Base-by-base conservation (phyloP, 1,140 invertebrate species). In the Lasaia peninsularis region DNA sequence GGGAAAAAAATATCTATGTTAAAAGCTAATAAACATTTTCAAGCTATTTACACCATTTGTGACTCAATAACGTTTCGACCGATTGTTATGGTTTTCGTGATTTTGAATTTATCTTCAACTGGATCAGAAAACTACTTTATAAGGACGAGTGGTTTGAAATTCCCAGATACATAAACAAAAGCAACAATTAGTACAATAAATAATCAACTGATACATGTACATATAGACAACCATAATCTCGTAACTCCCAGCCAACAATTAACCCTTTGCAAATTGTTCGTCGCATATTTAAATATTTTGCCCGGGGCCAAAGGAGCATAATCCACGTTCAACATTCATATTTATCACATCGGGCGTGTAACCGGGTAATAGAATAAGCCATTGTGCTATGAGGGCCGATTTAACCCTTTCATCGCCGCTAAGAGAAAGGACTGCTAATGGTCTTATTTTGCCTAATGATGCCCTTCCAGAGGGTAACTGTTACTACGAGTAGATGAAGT, bases 211-310 rank as follows among this genome's bases (percentile, higher is more conserved):
- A 2, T 0, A 0, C 5, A 0, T 6, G 24, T 5, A 44, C 37
- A 44, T 44, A 44, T 18, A 18, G 5, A 18, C 12, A 44, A 44
- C 37, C 37, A 44, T 44, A 8, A 44, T 44, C 16, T 18, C 16
- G 18, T 44, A 44, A 18, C 37, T 40, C 37, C 37, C 16, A 18
- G 37, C 16, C 18, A 20, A 14, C 79, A 86, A 86, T 88, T 86
- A 88, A 84, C 83, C 86, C 83, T 83, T 75, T 64, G 75, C 82
- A 83, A 88, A 82, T 88, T 80, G 75, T 70, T 73, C 65, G 66
- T 76, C 62, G 75, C 78, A 81, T 82, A 87, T 88, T 88, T 77
- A 85, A 88, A 88, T 88, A 88, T 88, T 86, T 86, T 88, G 86
- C 86, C 86, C 86, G 83, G 78, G 73, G 76, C 78, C 80, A 76